Base-by-base conservation (phyloP, 1,140 invertebrate species). In the Pseudomyrmex sp. region DNA sequence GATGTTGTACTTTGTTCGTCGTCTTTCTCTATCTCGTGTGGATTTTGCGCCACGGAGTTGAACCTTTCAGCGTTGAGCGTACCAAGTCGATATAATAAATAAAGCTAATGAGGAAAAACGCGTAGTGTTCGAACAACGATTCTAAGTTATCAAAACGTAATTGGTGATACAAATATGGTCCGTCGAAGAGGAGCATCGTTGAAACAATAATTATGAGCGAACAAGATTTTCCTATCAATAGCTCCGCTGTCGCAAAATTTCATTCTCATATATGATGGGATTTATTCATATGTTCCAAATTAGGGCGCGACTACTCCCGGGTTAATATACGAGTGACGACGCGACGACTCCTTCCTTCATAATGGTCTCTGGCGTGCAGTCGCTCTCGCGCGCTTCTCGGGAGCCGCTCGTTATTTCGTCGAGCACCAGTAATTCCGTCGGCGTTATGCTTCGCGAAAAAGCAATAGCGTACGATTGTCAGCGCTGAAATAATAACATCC, bases 401-500 rank as follows among this genome's bases (percentile, higher is more conserved):
- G 15, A 58, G 58, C 13, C 72, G 79, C 70, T 82, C 72, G 72
- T 84, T 85, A 62, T 59, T 76, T 76, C 20, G 72, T 85, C 44
- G 35, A 56, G 73, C 65, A 72, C 69, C 80, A 84, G 54, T 84
- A 88, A 88, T 88, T 82, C 56, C 68, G 61, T 50, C 56, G 73
- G n/a, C 26, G 1, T 65, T 61, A 9, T 48, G 62, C 50, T 18
- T 69, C 63, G 52, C 54, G 61, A 83, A 83, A 69, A 85, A 75
- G 54, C 76, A 54, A 82, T 82, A 82, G 26, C n/a, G 68, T 66
- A 62, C 58, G 58, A 82, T 63, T 50, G 74, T 68, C 62, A 79
- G 56, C 46, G 13, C 46, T 65, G 63, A 52, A 83, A 77, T 77
- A 66, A 83, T 62, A 77, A 76, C 18, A 26, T 15, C 23, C 20